Base-by-base conservation (phyloP, 2,113 vertebrate species). In the Dasyurus viverrinus region DNA sequence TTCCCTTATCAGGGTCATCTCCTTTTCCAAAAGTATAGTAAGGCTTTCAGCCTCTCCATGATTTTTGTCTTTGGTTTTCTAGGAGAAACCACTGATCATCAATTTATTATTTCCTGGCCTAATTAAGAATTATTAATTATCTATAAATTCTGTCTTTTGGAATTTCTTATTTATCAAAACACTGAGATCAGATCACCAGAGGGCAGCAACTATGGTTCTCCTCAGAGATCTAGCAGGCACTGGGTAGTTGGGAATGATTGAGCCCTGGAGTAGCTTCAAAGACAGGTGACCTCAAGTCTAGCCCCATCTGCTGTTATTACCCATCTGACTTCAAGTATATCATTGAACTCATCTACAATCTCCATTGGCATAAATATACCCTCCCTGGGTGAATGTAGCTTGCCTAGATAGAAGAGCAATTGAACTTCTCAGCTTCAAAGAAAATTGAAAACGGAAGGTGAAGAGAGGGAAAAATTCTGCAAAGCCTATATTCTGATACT, bases 391-490 rank as follows among this genome's bases (percentile, higher is more conserved):
- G 19, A 84, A 3, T 42, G 5, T 84, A 5, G 7, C 68, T 84
- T 42, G 4, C 68, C 36, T n/a, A n/a, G 14, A n/a, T n/a, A 22
- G 16, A 14, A n/a, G 12, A 76, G 30, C 12, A 84, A 0, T 0
- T 2, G 8, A 1, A 90, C 27, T 42, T 84, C 7, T 46, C 2
- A 42, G 2, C 8, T 47, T 25, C 0, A 8, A 0, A 2, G 53
- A n/a, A 3, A 14, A n/a, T 26, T 0, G 2, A 3, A 47, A 6
- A 0, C 0, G 19, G 10, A 84, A 25, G 30, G 0, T 0, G 8
- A 48, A 6, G 54, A 48, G 25, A 46, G 8, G 9, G 19, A 26
- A 10, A 0, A 5, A 23, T 0, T 0, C 25, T 90, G 0, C 0
- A 25, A 23, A 84, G 14, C n/a, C 19, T 42, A 84, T n/a, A 22